These are phyloP conservation scores for Scophthalmus maximus DNA, from an alignment of 2,113 vertebrate species.

Conservation along the genomic window DNA sequence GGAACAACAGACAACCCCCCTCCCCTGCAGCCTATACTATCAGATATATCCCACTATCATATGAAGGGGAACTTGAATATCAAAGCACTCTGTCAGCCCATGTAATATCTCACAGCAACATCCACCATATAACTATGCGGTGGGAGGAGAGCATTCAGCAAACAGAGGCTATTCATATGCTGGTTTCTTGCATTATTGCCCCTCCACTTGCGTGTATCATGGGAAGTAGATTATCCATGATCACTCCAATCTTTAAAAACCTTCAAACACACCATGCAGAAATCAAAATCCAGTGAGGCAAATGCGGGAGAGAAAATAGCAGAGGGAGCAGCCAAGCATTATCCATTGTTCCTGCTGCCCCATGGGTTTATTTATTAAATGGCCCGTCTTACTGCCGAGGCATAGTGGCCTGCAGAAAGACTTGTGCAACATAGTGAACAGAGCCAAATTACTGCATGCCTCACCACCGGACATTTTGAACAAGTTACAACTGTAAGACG, in stretches of 20 bases:
- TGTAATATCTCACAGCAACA: conserved; percentile 68
- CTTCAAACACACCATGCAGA: conserved; percentile 20
- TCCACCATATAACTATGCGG: conserved; percentile 65
- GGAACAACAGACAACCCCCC: conserved; percentile 21
- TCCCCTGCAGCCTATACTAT: conserved; percentile 41
- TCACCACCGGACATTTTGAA: conserved; percentile 54
- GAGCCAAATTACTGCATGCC: conserved; percentile 62
- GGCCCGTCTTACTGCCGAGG: conserved; percentile 19
- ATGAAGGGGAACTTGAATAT: conserved; percentile 54
- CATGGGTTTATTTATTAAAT: conserved; percentile 60
- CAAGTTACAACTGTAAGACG: conserved; percentile 28
- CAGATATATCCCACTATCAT: conserved; percentile 52
- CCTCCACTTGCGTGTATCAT: conserved; percentile 44
- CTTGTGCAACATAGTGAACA: conserved; percentile 31
- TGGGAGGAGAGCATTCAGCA: conserved; percentile 54
- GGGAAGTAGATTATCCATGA: conserved; percentile 46
- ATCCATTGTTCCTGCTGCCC: conserved; percentile 46
- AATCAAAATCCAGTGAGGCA: conserved; percentile 49
- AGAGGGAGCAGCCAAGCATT: conserved; percentile 44
- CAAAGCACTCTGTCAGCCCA: conserved; percentile 61
- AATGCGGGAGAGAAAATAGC: conserved; percentile 41
- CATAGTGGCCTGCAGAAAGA: conserved; percentile 22
- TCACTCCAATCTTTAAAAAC: conserved; percentile 41
- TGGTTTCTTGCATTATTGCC: conserved; percentile 57
- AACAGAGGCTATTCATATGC: conserved; percentile 43